Conservation (phyloP, 2,113 vertebrate genomes). For the Nesoenas mayeri region DNA sequence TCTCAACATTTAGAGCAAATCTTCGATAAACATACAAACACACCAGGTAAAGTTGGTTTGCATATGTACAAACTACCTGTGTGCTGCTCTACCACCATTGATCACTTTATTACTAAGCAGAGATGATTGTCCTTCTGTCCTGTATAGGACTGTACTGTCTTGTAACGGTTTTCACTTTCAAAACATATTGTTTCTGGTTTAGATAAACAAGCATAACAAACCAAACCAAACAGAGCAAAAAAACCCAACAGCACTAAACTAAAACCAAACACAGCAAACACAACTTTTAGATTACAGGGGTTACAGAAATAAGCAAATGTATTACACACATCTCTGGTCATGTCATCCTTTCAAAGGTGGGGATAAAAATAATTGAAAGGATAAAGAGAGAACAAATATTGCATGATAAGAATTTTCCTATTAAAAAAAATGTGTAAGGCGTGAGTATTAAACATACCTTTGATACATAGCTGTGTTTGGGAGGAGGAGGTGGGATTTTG, state of each 20-base stretch:
- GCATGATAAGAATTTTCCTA: background rate
- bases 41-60: background rate
- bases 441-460: background rate
- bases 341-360: background rate
- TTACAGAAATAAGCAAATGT: background rate
- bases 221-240: too few species aligned
- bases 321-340: background rate
- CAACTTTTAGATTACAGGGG: too few species aligned
- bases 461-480: background rate
- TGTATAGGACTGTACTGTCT: background rate
- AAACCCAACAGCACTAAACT: too few species aligned
- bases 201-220: background rate
- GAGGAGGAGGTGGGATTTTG: background rate
- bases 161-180: background rate
- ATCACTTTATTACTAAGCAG: background rate
- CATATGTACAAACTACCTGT: rapidly evolving
- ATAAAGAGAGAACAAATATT: background rate
- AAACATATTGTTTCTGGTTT: background rate
- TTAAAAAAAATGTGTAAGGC: rapidly evolving
- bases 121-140: background rate
- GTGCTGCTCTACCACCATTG: background rate
- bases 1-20: background rate
- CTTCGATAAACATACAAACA: rapidly evolving
- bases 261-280: too few species aligned
- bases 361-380: background rate